Evolutionary conservation across 2,797 vertebrate genomes (phyloP), one percentile per base, ranked within the genome.

Genomic region (Myotis myotis): DNA sequence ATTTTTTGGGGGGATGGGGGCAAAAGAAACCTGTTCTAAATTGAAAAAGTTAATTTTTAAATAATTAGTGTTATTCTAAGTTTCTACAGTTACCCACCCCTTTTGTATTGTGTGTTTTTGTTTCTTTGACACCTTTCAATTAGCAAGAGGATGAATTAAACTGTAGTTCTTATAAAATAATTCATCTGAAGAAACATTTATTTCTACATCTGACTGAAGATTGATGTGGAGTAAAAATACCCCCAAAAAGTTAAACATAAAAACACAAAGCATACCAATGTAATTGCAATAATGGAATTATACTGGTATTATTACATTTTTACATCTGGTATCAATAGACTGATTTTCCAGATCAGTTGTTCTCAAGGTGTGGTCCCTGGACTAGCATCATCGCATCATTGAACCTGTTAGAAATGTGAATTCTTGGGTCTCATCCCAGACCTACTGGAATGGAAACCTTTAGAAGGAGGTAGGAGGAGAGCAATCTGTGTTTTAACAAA

Each of bases 271-370:
- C 53, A 93, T 38, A 33, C 53, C 36, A 55, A 44, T 75, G 10
- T 49, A 68, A 85, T 82, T 87, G 62, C 17, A 38, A 23, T 91
- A 60, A 89, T 82, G 36, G n/a, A 89, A 71, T 75, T 70, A 62
- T 64, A 13, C 13, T 79, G 68, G 30, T 44, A 6, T 15, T 71
- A 66, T 96, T 98, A 10, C 95, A 25, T 97, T 96, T 94, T 57
- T 72, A 96, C 91, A 87, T 62, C 38, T 94, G 97, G 92, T 98
- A 98, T 98, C 94, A 64, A 30, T 75, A 89, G 96, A 41, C 55
- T 55, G 13, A 70, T 93, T 97, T 95, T 88, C 89, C 76, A 87
- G 74, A 41, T 93, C 83, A 79, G 8, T 76, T 8, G 57, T 87
- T 89, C 28, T 97, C 83, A 89, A 93, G 66, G 71, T 95, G 41